Conservation (phyloP, 2,113 vertebrate species). For the Haliaeetus leucogaster region DNA sequence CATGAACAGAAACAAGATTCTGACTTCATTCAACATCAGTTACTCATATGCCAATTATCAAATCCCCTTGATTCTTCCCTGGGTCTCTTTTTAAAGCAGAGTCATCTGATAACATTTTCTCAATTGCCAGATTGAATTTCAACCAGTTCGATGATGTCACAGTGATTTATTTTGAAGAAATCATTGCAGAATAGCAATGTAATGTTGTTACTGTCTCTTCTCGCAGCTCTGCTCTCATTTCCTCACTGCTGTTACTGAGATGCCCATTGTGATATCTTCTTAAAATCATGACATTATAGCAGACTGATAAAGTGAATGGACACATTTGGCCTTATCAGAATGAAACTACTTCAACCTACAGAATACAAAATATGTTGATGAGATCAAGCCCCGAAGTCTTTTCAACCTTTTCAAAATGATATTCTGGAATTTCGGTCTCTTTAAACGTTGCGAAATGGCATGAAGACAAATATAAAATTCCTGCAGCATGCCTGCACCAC, state of each 20-base stretch:
- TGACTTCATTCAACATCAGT: neutral
- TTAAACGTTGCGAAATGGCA: neutral
- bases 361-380: neutral
- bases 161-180: neutral
- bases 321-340: neutral
- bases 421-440: neutral
- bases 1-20: neutral
- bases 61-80: neutral
- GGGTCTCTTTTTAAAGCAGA: neutral
- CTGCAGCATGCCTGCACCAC: rapidly evolving
- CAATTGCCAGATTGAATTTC: neutral
- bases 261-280: neutral
- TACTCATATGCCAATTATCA: neutral
- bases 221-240: neutral
- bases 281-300: neutral
- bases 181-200: neutral
- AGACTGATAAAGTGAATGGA: neutral
- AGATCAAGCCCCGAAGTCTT: neutral
- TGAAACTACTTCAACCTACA: neutral
- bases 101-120: neutral
- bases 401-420: neutral
- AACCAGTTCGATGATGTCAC: neutral
- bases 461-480: neutral
- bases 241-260: neutral
- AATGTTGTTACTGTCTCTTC: neutral